A percentile compares a stretch with the other conserved stretches of the same genome.
These are phyloP conservation scores for Aurelia sp. DNA, from an alignment of 30 jellyfish, hydroid and myxozoan genomes.

Conservation along the genomic window DNA sequence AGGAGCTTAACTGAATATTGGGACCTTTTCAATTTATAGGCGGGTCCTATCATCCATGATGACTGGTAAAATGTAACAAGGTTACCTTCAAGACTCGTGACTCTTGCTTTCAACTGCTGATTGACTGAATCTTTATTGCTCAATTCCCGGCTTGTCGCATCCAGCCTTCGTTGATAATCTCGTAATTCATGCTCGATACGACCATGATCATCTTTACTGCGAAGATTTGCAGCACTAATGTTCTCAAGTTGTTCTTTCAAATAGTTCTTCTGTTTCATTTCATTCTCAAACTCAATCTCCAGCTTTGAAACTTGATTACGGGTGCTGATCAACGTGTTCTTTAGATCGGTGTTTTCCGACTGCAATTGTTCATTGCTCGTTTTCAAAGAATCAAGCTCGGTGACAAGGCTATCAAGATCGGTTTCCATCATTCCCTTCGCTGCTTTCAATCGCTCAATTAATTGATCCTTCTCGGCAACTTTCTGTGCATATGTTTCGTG, in stretches of 20 bases:
- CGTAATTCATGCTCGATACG: constrained; percentile 88
- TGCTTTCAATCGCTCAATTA: constrained; percentile 81
- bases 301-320: constrained; percentile 77
- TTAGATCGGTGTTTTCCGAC: constrained; percentile 86
- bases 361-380: constrained; percentile 67
- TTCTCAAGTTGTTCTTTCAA: constrained; percentile 81
- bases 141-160: constrained; percentile 78
- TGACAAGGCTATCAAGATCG: constrained; percentile 71
- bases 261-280: constrained; percentile 84
- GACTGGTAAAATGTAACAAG: neutral
- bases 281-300: constrained; percentile 90
- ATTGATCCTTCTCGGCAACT: constrained; percentile 80
- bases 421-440: constrained; percentile 72
- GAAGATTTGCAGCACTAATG: constrained; percentile 44
- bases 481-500: constrained; percentile 89
- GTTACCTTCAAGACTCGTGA: constrained; percentile 72
- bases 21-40: too few species aligned
- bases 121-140: constrained; percentile 74
- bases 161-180: constrained; percentile 89
- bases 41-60: too few species aligned
- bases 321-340: constrained; percentile 56
- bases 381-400: constrained; percentile 75
- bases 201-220: constrained; percentile 78
- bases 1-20: too few species aligned
- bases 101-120: constrained; percentile 80